Evolutionary conservation across 2,113 vertebrate genomes (phyloP).

Genomic region (Rousettus leschenaultii): DNA sequence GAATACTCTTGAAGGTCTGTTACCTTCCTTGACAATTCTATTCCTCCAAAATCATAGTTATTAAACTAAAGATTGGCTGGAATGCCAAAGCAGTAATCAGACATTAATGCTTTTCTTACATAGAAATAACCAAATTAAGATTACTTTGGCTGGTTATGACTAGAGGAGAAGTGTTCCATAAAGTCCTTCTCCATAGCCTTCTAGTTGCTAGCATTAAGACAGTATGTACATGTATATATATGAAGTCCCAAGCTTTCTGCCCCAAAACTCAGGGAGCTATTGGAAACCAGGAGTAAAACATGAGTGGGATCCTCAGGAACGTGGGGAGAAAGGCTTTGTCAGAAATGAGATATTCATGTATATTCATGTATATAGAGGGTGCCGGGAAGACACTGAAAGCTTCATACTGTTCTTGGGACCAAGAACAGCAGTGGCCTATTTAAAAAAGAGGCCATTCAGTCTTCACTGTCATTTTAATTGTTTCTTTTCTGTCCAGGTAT

Average conservation of each 20-base stretch:
- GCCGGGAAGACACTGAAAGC: neutral
- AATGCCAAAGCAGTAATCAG: neutral
- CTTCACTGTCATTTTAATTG: neutral
- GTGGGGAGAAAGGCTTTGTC: neutral
- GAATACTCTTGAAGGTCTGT: neutral
- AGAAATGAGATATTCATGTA: conserved; percentile 1
- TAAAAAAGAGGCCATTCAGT: neutral
- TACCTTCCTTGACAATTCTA: neutral
- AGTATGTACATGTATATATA: neutral
- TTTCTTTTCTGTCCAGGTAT: neutral
- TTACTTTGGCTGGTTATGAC: neutral
- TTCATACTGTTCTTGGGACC: neutral
- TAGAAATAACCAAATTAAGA: neutral
- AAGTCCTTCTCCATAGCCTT: neutral
- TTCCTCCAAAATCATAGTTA: neutral
- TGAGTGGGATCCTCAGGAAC: neutral
- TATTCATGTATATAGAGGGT: neutral
- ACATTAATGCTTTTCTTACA: conserved; percentile 16
- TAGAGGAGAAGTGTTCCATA: neutral
- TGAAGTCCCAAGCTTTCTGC: neutral
- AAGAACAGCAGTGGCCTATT: neutral
- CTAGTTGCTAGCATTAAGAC: neutral
- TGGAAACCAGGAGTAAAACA: neutral
- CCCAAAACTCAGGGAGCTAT: neutral
- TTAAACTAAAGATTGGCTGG: conserved; percentile 32